phyloP scores from a whole-genome alignment of 2,113 vertebrate genomes.

The Datnioides undecimradiatus region DNA sequence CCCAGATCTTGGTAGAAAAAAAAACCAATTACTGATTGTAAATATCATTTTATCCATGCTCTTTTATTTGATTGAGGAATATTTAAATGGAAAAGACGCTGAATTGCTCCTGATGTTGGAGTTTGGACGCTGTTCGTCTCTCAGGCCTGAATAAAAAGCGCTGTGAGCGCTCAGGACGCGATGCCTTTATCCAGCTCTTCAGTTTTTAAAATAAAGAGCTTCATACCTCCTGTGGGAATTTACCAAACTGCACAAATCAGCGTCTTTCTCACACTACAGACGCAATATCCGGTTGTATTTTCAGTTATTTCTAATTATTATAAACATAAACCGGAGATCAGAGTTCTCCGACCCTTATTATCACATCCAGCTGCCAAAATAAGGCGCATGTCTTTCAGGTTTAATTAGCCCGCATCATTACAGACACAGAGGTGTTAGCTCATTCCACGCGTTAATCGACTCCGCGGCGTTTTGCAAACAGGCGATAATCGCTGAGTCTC shows the following conservation, averaged over 20 bases:
- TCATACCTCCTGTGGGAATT: too few species aligned
- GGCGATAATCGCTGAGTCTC: slow-evolving; percentile 39
- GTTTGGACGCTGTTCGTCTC: too few species aligned
- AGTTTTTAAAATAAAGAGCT: too few species aligned
- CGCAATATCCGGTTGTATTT: too few species aligned
- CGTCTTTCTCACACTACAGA: too few species aligned
- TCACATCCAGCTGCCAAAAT: not conserved
- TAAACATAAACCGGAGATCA: not conserved
- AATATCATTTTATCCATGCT: not conserved
- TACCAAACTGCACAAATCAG: too few species aligned
- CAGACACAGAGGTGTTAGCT: slow-evolving; percentile 54
- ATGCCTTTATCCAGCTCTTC: not conserved
- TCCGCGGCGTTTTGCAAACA: slow-evolving; percentile 69
- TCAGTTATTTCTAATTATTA: too few species aligned
- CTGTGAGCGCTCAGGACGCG: too few species aligned
- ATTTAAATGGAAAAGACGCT: too few species aligned
- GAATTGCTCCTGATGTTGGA: too few species aligned
- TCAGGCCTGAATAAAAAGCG: not conserved
- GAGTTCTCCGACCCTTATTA: not conserved
- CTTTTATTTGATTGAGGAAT: not conserved
- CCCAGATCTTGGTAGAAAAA: too few species aligned
- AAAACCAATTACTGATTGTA: too few species aligned
- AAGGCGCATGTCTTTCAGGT: slow-evolving; percentile 3
- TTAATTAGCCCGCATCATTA: slow-evolving; percentile 75
- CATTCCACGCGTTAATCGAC: slow-evolving; percentile 68